Conservation (phyloP, 2,113 vertebrate species). For the Puma concolor region DNA sequence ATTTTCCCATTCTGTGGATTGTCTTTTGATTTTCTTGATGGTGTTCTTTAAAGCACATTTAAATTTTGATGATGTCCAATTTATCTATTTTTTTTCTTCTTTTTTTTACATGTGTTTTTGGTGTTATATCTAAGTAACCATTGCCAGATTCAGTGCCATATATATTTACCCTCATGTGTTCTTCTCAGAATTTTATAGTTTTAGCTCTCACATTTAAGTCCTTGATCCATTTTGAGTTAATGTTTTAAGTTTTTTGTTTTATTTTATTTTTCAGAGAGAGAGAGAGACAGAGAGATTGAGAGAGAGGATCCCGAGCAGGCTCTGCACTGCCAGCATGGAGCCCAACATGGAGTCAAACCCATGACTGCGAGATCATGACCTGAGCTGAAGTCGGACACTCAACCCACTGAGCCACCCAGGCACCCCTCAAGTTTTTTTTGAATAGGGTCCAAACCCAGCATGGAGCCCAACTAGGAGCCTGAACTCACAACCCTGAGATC, state of each 20-base stretch:
- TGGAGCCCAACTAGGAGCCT: too few relatives aligned
- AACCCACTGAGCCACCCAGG: too few relatives aligned
- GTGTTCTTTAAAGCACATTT: conserved; percentile 32
- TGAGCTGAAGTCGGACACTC: too few relatives aligned
- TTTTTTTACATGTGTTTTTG: not conserved
- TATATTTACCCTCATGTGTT: not conserved
- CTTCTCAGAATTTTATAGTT: not conserved
- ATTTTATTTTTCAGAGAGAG: too few relatives aligned
- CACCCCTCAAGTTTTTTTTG: too few relatives aligned
- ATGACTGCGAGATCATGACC: too few relatives aligned
- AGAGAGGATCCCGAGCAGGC: too few relatives aligned
- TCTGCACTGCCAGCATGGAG: too few relatives aligned
- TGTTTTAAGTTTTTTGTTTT: not conserved
- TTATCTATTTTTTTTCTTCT: not conserved
- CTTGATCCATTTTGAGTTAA: conserved; percentile 19
- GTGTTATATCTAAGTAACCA: conserved; percentile 8
- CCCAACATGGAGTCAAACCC: too few relatives aligned
- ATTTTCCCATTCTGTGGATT: conserved; percentile 9
- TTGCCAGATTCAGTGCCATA: not conserved
- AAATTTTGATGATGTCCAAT: not conserved
- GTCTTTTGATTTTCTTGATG: conserved; percentile 47
- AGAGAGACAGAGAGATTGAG: too few relatives aligned
- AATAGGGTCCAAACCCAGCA: too few relatives aligned
- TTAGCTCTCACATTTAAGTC: not conserved
- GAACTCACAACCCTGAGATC: too few relatives aligned